phyloP scores from a whole-genome alignment of 2,888 invertebrate genomes.

The Digitonthophagus gazella region DNA sequence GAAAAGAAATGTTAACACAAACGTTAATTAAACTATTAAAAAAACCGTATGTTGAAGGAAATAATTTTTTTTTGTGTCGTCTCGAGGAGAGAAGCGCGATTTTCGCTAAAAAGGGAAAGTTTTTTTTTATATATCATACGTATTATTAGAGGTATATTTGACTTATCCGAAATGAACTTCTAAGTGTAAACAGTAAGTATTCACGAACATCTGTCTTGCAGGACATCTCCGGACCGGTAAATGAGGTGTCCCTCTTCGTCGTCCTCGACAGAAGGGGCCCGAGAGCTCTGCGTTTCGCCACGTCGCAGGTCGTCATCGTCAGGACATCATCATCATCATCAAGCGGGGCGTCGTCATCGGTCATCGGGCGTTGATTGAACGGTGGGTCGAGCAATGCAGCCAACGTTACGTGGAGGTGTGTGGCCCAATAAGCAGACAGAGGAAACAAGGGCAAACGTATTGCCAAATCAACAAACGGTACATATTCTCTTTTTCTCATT shows the following conservation, averaged over 20 bases:
- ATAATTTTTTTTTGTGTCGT: too few relatives aligned
- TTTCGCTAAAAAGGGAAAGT: constrained; percentile 34
- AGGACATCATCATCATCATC: constrained; percentile 45
- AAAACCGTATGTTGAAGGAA: constrained; percentile 4
- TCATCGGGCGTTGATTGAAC: constrained; percentile 41
- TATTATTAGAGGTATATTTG: constrained; percentile 30
- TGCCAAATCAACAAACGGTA: constrained; percentile 60
- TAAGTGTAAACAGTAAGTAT: constrained; percentile 54
- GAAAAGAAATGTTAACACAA: constrained; percentile 21
- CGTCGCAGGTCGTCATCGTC: constrained; percentile 41
- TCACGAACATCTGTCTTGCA: constrained; percentile 99
- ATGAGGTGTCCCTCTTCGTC: constrained; percentile 99
- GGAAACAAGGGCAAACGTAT: constrained; percentile 62
- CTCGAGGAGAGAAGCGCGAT: too few relatives aligned
- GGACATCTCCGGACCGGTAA: constrained; percentile 97
- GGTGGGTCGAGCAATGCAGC: constrained; percentile 53
- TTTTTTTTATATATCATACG: constrained; percentile 31
- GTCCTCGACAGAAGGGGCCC: constrained; percentile 94
- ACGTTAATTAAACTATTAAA: constrained; percentile 18
- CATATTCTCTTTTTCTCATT: constrained; percentile 35
- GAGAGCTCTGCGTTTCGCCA: constrained; percentile 67
- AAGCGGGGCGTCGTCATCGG: constrained; percentile 45
- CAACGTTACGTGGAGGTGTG: constrained; percentile 52
- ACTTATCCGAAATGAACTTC: constrained; percentile 45
- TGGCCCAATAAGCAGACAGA: constrained; percentile 66